Evolutionary conservation across 2,113 vertebrate genomes (phyloP).

Genomic region (Pelodiscus sinensis): DNA sequence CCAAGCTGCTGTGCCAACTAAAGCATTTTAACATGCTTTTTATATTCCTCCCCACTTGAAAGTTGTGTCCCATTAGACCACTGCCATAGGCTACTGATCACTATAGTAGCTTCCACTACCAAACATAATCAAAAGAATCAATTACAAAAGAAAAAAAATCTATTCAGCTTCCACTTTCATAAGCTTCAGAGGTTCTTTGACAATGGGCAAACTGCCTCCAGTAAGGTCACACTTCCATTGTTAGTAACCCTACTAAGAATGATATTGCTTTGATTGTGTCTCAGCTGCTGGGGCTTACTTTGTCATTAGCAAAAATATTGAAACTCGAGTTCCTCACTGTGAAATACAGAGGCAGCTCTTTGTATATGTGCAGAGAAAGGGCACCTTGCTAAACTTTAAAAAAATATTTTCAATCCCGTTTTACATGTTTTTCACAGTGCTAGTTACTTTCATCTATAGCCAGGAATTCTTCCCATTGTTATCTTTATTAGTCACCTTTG

Average conservation of each 20-base stretch:
- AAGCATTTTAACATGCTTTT: not conserved
- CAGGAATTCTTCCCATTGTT: not conserved
- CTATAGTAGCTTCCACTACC: not conserved
- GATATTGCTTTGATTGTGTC: not conserved
- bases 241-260: not conserved
- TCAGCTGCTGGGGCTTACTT: not conserved
- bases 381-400: not conserved
- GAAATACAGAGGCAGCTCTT: not conserved
- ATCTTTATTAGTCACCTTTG: not conserved
- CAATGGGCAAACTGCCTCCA: not conserved
- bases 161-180: not conserved
- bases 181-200: not conserved
- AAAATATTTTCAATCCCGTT: not conserved
- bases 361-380: not conserved
- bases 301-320: not conserved
- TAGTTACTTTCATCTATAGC: not conserved
- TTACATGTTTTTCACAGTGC: not conserved
- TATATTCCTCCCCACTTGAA: not conserved
- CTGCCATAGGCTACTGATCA: not conserved
- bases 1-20: fast-evolving
- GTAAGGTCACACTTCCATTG: not conserved
- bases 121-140: not conserved
- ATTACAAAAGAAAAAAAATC: not conserved
- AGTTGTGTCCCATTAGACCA: not conserved
- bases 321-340: not conserved